Base-by-base conservation (phyloP, 2,797 vertebrate genomes). In the Rhabdophis nuchalis region DNA sequence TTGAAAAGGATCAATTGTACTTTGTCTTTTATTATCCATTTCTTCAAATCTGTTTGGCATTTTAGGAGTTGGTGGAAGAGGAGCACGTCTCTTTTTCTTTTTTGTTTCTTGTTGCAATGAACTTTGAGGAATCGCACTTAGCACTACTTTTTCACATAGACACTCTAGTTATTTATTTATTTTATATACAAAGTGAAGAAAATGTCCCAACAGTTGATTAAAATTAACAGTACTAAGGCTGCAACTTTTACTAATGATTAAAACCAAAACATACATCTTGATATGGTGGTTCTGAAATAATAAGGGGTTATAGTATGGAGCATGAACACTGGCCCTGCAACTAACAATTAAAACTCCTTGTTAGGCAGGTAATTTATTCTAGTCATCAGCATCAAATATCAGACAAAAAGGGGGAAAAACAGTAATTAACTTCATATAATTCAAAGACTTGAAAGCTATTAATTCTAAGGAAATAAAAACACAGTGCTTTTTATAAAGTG, bases 381-480 rank as follows among this genome's bases (percentile, higher is more conserved):
- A 96, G 94, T 97, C 96, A 95, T 92, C 95, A 95, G 94, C 95
- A 97, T 97, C 97, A 96, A 97, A 96, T 97, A 96, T 96, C 96
- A 97, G 95, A 95, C 93, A 97, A 97, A 29, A 96, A 96, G 94
- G 91, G 94, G 94, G 94, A 94, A 97, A 97, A 97, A 97, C 94
- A 97, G 95, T 97, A 97, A 98, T 98, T 98, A 97, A 97, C 96
- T 96, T 92, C 91, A 93, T 50, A 32, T 93, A 96, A 97, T 96
- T 96, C 96, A 97, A 97, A 97, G 92, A 90, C 95, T 96, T 96
- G 95, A 97, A 97, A 97, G 94, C 94, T 96, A 97, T 95, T 97
- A 97, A 97, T 97, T 97, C 96, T 93, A 93, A 95, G 97, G 97
- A 97, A 97, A 97, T 97, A 97, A 97, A 98, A 98, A 97, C 97